These are phyloP conservation scores for Colossoma macropomum DNA, from an alignment of 2,113 vertebrate species.

Conservation along the genomic window DNA sequence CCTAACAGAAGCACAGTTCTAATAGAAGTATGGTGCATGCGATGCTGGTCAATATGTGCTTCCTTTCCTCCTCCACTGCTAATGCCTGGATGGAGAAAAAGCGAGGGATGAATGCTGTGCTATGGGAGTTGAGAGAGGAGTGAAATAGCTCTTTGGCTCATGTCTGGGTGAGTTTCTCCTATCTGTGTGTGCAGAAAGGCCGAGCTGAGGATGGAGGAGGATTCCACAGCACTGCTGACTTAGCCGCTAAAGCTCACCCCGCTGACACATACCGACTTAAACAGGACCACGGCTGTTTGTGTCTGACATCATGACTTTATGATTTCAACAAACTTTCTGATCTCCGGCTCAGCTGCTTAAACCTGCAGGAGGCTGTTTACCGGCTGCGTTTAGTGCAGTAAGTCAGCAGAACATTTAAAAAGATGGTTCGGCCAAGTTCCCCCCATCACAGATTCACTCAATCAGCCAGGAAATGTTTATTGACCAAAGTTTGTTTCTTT, in stretches of 20 bases:
- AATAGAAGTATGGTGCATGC: background rate
- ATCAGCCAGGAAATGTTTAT: too few species aligned
- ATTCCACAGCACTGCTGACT: constrained; percentile 3
- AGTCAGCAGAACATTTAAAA: background rate
- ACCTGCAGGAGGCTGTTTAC: background rate
- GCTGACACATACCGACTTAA: background rate
- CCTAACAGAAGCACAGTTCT: too few species aligned
- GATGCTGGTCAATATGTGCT: background rate
- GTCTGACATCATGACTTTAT: constrained; percentile 3
- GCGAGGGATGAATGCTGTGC: background rate
- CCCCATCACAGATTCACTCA: too few species aligned
- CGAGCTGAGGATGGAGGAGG: background rate
- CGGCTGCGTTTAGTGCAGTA: background rate
- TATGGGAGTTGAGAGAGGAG: background rate
- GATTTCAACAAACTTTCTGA: background rate
- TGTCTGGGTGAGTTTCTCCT: background rate
- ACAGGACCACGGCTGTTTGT: background rate
- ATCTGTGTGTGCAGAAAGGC: constrained; percentile 1
- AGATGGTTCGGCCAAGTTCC: too few species aligned
- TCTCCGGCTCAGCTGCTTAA: constrained; percentile 6
- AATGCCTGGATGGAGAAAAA: background rate
- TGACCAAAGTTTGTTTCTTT: too few species aligned
- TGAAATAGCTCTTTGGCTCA: background rate
- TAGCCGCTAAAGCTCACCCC: background rate
- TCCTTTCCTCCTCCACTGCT: background rate